Percentiles rank a stretch among this genome's conserved stretches.
These are phyloP conservation scores for Andrena minutula DNA, from an alignment of 2,888 invertebrate species.

Conservation along the genomic window DNA sequence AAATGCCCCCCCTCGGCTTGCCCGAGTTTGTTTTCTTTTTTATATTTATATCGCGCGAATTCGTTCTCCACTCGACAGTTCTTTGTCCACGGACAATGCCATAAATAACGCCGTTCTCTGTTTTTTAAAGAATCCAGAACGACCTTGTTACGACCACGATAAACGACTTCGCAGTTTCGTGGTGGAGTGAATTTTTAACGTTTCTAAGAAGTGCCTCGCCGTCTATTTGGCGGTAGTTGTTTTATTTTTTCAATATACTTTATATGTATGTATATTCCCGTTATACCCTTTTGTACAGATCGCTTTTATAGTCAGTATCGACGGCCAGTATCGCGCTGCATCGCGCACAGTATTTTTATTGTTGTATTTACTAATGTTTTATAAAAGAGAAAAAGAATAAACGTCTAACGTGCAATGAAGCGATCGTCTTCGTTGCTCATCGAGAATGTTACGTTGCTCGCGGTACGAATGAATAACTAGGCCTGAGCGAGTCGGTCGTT, in stretches of 20 bases:
- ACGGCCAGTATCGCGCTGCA: slow-evolving; percentile 60
- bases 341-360: slow-evolving; percentile 31
- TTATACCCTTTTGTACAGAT: slow-evolving; percentile 33
- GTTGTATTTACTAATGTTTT: slow-evolving; percentile 48
- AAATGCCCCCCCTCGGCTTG: neutral
- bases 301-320: slow-evolving; percentile 34
- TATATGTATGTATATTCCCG: slow-evolving; percentile 26
- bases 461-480: neutral
- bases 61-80: neutral
- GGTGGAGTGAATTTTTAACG: neutral
- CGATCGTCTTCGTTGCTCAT: neutral
- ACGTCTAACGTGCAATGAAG: slow-evolving; percentile 28
- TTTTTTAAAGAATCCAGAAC: no score
- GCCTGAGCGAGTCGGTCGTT: neutral
- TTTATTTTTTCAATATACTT: slow-evolving; percentile 16
- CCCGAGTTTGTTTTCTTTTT: neutral
- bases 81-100: neutral
- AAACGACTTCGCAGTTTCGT: neutral
- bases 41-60: slow-evolving; percentile 7
- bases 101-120: no score
- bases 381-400: slow-evolving; percentile 35
- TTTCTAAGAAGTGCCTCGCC: neutral
- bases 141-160: no score
- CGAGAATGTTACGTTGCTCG: neutral
- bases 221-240: slow-evolving; percentile 2